These are phyloP conservation scores for Borostomias antarcticus DNA, from an alignment of 2,797 vertebrate species.

Conservation along the genomic window DNA sequence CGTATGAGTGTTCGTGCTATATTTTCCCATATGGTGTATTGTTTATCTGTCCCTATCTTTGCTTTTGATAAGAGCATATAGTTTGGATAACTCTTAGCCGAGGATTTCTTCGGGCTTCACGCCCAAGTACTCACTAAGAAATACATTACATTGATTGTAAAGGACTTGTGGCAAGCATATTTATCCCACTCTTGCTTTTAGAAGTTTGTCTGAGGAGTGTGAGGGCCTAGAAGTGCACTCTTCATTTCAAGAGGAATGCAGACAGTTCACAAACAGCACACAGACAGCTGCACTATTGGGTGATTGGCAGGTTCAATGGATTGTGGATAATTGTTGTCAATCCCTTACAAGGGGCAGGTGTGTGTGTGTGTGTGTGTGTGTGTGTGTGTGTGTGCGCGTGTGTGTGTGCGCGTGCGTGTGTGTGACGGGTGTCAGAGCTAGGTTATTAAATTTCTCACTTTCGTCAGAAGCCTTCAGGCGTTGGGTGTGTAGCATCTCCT, in stretches of 20 bases:
- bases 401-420: neutral
- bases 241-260: conserved; percentile 74
- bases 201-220: conserved; percentile 45
- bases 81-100: too few species aligned
- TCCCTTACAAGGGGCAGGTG: conserved; percentile 71
- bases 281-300: conserved; percentile 58
- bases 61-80: conserved; percentile 23
- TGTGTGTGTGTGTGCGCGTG: conserved; percentile 12
- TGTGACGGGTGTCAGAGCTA: conserved; percentile 62
- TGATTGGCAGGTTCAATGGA: conserved; percentile 74
- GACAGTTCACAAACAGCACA: conserved; percentile 64
- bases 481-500: conserved; percentile 56
- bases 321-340: conserved; percentile 70
- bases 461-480: too few species aligned
- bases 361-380: conserved; percentile 36
- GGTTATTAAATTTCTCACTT: conserved; percentile 63
- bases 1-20: too few species aligned
- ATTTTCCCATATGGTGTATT: neutral
- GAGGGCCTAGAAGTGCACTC: conserved; percentile 46
- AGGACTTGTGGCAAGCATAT: too few species aligned
- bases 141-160: too few species aligned
- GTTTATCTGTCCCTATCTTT: neutral
- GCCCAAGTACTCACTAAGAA: too few species aligned
- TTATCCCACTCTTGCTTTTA: conserved; percentile 59
- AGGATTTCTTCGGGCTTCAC: too few species aligned